A percentile compares a stretch with the other conserved stretches of the same genome.
These are phyloP conservation scores for Malachius bipustulatus DNA, from an alignment of 2,888 invertebrate species.

Conservation along the genomic window DNA sequence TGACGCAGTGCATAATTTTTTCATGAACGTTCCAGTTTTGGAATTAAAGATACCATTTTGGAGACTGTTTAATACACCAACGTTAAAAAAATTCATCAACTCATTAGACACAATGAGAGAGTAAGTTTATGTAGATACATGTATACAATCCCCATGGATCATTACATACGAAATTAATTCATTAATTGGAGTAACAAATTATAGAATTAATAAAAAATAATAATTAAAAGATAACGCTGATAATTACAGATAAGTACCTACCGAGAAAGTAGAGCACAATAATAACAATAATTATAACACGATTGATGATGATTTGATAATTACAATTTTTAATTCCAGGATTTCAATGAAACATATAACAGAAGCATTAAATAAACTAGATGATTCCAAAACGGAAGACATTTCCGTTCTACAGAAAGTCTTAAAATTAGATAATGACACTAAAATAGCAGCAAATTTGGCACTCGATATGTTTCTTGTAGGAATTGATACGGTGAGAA, in stretches of 20 bases:
- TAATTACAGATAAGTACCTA: no score
- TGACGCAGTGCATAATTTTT: conserved; percentile 54
- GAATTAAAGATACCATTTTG: conserved; percentile 57
- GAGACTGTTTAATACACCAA: conserved; percentile 50
- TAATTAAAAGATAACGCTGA: no score
- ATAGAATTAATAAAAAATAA: no score
- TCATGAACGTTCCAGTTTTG: conserved; percentile 50
- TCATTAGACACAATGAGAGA: conserved; percentile 57
- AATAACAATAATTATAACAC: no score
- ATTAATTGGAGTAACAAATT: no score
- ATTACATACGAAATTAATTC: no score
- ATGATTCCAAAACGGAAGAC: conserved; percentile 32
- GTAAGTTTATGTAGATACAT: no score
- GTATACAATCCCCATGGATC: no score
- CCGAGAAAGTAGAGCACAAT: no score
- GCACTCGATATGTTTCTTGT: conserved; percentile 66
- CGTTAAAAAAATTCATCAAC: conserved; percentile 49
- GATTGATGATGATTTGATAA: no score
- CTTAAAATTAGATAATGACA: conserved; percentile 45
- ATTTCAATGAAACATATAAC: conserved; percentile 52
- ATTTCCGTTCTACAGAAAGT: conserved; percentile 53
- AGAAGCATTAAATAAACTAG: conserved; percentile 39
- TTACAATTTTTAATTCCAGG: conserved; percentile 36
- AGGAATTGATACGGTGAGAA: conserved; percentile 62
- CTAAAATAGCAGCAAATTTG: conserved; percentile 54